These are phyloP conservation scores for Acrocera orbiculus DNA, from an alignment of 2,888 invertebrate species.

Conservation along the genomic window DNA sequence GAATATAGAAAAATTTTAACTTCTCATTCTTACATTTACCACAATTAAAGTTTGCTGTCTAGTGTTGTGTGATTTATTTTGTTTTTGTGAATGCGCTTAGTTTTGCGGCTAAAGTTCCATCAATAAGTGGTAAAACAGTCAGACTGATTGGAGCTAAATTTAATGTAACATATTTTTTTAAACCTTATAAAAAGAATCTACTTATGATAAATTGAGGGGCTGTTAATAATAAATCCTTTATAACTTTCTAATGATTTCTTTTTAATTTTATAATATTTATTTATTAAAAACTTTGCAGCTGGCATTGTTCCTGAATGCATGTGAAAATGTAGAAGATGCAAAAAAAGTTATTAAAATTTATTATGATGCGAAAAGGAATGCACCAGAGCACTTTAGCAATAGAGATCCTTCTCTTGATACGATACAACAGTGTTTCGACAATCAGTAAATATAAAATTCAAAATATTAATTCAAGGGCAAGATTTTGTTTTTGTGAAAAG, in stretches of 20 bases:
- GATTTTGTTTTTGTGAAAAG: too few relatives aligned
- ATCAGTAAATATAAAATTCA: slow-evolving; percentile 30
- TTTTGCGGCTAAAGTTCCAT: too few relatives aligned
- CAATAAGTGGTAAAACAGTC: too few relatives aligned
- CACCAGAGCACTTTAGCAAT: slow-evolving; percentile 45
- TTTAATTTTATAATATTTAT: neutral
- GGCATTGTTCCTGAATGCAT: slow-evolving; percentile 12
- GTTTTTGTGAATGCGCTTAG: too few relatives aligned
- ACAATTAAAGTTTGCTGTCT: too few relatives aligned
- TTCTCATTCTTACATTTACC: too few relatives aligned
- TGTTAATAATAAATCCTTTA: neutral
- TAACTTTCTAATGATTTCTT: neutral
- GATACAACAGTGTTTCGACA: slow-evolving; percentile 31
- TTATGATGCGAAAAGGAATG: slow-evolving; percentile 38
- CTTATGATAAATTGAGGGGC: too few relatives aligned
- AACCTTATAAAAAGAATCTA: too few relatives aligned
- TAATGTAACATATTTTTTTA: too few relatives aligned
- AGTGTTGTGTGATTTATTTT: too few relatives aligned
- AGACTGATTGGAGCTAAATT: too few relatives aligned
- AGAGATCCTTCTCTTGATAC: slow-evolving; percentile 31
- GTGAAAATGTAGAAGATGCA: slow-evolving; percentile 9
- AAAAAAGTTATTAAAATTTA: slow-evolving; percentile 34
- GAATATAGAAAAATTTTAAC: too few relatives aligned
- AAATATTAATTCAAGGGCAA: neutral
- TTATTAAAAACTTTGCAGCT: slow-evolving; percentile 7